Evolutionary conservation across 1,140 invertebrate species (phyloP).

Genomic region (Caenorhabditis latens): DNA sequence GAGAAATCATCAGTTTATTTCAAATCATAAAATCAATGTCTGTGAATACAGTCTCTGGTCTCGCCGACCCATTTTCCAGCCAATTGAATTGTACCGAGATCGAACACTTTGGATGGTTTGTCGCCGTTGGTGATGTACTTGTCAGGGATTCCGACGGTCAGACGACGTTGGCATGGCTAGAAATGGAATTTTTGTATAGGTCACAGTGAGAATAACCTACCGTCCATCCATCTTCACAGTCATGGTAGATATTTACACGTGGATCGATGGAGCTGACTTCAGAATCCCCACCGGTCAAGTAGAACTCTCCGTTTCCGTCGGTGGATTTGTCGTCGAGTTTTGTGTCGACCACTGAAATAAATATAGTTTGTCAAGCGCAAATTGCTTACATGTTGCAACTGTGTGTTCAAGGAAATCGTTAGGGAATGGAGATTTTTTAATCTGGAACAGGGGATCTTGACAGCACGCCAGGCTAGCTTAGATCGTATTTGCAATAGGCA

Average conservation of each 20-base stretch:
- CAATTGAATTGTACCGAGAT: conserved; percentile 71
- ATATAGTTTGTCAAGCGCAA: no score
- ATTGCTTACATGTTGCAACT: neutral
- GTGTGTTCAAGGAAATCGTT: no score
- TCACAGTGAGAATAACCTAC: conserved; percentile 47
- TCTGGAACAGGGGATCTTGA: no score
- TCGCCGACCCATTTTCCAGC: conserved; percentile 73
- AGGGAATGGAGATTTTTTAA: no score
- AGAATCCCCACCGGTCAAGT: conserved; percentile 70
- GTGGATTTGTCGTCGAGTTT: conserved; percentile 71
- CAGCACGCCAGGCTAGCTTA: no score
- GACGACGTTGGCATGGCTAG: conserved; percentile 70
- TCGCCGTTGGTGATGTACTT: conserved; percentile 72
- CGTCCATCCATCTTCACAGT: conserved; percentile 71
- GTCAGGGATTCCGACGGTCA: conserved; percentile 72
- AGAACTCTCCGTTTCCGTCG: conserved; percentile 71
- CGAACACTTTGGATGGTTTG: conserved; percentile 70
- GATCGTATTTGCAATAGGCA: no score
- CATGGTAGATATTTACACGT: conserved; percentile 73
- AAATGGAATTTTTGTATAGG: conserved; percentile 9
- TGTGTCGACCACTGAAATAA: conserved; percentile 67
- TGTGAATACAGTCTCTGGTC: conserved; percentile 69
- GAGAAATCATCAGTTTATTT: neutral
- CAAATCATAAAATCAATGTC: conserved; percentile 10
- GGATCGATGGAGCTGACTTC: conserved; percentile 72